Evolutionary conservation across 2,888 invertebrate species (phyloP).

Genomic region (Cantharis lateralis): DNA sequence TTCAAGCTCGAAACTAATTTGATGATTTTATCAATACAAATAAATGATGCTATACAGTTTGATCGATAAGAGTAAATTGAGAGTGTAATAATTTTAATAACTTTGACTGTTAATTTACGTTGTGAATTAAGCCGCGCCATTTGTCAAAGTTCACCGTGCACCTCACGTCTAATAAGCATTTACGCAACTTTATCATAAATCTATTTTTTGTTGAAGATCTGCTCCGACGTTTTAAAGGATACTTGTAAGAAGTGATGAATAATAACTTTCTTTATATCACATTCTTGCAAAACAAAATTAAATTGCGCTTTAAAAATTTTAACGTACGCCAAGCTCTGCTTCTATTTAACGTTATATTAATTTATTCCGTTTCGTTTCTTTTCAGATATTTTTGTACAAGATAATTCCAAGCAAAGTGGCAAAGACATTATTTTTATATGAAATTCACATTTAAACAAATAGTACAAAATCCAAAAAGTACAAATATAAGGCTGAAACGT

Average conservation of each 20-base stretch:
- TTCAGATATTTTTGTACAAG: conserved; percentile 34
- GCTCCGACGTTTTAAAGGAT: conserved; percentile 2
- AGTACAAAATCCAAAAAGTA: conserved; percentile 55
- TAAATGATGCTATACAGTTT: neutral
- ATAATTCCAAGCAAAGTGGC: conserved; percentile 31
- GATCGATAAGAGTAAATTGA: neutral
- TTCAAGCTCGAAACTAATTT: neutral
- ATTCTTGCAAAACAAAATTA: neutral
- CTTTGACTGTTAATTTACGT: neutral
- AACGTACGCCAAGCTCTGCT: neutral
- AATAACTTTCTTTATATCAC: neutral
- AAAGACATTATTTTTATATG: conserved; percentile 52
- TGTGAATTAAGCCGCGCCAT: neutral
- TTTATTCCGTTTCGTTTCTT: conserved; percentile 4
- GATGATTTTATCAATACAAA: neutral
- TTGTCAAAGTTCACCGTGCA: neutral
- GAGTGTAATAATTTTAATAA: neutral
- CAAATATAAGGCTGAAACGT: conserved; percentile 47
- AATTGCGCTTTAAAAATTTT: neutral
- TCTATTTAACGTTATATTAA: neutral
- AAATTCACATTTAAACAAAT: conserved; percentile 42
- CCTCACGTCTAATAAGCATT: neutral
- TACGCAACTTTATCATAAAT: conserved; percentile 3
- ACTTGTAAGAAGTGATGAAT: neutral
- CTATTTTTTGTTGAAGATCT: conserved; percentile 4